Evolutionary conservation across 2,888 invertebrate genomes (phyloP), one percentile per base, ranked within the genome.

Genomic region (Eueremaeus valkanovi): DNA sequence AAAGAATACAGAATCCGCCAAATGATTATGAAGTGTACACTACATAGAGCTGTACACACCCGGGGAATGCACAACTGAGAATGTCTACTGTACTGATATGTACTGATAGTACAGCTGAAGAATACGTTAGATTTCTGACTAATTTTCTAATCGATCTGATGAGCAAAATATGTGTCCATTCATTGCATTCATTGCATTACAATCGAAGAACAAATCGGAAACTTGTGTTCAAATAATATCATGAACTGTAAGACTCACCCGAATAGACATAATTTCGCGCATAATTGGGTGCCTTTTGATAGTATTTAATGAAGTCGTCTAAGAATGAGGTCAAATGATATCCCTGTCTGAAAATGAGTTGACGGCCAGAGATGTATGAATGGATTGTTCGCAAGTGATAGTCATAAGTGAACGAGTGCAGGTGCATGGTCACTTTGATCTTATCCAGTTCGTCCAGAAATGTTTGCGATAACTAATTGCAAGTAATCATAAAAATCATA

Each of bases 391-490:
- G 85, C 76, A 91, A 83, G 82, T 91, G 91, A 82, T 89, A 90
- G 83, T 91, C 90, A 80, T 90, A 90, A 0, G 90, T 89, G 82
- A 90, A 91, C 3, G 90, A 90, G 83, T 91, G 90, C 74, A 90
- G 84, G 83, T 90, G 90, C 85, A 90, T 89, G 77, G 88, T 85
- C 77, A 89, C 87, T 82, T 89, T 90, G 77, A 90, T 88, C 81
- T 88, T 87, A 81, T 90, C 90, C 80, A 88, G 88, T 81, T 88
- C 88, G 80, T 89, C 89, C 80, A 89, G 82, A 81, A 89, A 89
- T 79, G 87, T 87, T 77, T 77, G 61, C 24, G 75, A 33, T n/a
- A 74, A 61, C 74, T 74, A 40, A 68, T 33, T 24, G 36, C 11
- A 74, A 40, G 42, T 27, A 58, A 51, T 21, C 2, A 58, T 27